phyloP scores from a whole-genome alignment of 2,797 vertebrate species.

The Chelon auratus region DNA sequence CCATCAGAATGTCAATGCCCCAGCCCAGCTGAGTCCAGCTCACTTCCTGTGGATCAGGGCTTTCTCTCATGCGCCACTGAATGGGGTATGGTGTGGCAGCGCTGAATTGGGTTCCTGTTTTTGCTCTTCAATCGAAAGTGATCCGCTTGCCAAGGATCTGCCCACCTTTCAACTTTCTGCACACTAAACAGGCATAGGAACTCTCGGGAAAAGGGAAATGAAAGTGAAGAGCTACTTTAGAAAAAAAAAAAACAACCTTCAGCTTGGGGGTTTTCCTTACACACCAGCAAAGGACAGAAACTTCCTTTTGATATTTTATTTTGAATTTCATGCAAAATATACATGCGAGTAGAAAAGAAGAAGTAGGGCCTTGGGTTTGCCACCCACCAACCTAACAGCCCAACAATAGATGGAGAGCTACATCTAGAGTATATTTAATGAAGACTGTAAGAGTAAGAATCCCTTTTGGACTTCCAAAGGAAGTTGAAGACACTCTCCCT shows the following conservation, averaged over 20 bases:
- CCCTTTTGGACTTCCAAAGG: too few relatives aligned
- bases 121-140: conserved; percentile 67
- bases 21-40: conserved; percentile 70
- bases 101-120: conserved; percentile 79
- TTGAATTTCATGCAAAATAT: too few relatives aligned
- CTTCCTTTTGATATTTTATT: conserved; percentile 16
- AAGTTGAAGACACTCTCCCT: too few relatives aligned
- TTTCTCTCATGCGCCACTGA: conserved; percentile 71
- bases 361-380: too few relatives aligned
- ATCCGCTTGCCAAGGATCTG: conserved; percentile 57
- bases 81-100: conserved; percentile 68
- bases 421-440: too few relatives aligned
- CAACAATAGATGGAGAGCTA: too few relatives aligned
- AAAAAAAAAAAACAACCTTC: neutral
- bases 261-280: conserved; percentile 21
- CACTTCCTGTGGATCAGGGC: conserved; percentile 72
- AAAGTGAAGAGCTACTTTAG: conserved; percentile 30
- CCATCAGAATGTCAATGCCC: conserved; percentile 74
- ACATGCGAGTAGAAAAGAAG: too few relatives aligned
- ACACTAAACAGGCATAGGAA: conserved; percentile 19
- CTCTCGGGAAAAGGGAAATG: conserved; percentile 52
- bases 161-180: conserved; percentile 53
- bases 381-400: too few relatives aligned
- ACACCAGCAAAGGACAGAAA: neutral
- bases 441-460: too few relatives aligned